phyloP scores from a whole-genome alignment of 2,888 invertebrate genomes.

The Eilema sororculum region DNA sequence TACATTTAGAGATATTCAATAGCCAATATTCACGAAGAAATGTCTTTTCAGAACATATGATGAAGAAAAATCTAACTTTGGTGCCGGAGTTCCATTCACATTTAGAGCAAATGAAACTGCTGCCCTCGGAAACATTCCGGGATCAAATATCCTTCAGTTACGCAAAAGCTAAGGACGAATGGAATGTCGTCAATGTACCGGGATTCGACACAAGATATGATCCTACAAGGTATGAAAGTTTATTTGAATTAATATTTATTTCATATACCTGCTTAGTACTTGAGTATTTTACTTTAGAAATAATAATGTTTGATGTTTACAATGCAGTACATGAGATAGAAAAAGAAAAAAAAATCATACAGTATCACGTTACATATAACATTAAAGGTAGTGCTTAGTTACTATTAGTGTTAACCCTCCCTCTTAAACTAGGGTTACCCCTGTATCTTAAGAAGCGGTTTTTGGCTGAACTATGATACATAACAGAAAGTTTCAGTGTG shows the following conservation, averaged over 20 bases:
- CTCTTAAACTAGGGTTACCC: too few species aligned
- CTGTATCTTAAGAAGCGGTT: too few species aligned
- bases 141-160: slow-evolving; percentile 97
- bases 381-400: too few species aligned
- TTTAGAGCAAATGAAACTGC: slow-evolving; percentile 96
- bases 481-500: too few species aligned
- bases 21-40: not conserved
- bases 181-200: slow-evolving; percentile 95
- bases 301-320: too few species aligned
- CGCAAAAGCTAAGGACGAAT: slow-evolving; percentile 92
- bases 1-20: not conserved
- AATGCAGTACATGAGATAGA: too few species aligned
- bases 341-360: too few species aligned
- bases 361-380: too few species aligned
- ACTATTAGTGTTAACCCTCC: too few species aligned
- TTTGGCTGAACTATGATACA: too few species aligned
- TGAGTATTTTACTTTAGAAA: not conserved
- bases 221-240: slow-evolving; percentile 90
- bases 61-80: slow-evolving; percentile 94
- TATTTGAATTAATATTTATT: not conserved
- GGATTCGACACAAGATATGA: slow-evolving; percentile 93
- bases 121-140: slow-evolving; percentile 92
- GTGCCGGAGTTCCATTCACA: slow-evolving; percentile 98
- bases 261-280: not conserved
- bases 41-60: slow-evolving; percentile 90